These are phyloP conservation scores for Siderastrea radians DNA, from an alignment of 92 coral and sea anemone species.

Conservation along the genomic window DNA sequence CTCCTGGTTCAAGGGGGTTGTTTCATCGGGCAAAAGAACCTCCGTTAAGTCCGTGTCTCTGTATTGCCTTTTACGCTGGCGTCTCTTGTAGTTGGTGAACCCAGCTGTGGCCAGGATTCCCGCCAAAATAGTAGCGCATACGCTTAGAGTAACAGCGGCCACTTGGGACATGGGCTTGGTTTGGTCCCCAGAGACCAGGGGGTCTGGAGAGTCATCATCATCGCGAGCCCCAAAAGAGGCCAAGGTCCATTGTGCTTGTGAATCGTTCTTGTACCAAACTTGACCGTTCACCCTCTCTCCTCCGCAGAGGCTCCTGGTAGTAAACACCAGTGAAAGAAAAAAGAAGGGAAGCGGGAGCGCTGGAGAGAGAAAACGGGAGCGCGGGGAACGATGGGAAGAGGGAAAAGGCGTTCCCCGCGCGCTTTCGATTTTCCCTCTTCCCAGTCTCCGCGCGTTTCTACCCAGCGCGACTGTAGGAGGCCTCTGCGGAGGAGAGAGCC, in stretches of 20 bases:
- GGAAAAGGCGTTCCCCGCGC: too few relatives aligned
- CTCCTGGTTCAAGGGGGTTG: slow-evolving; percentile 40
- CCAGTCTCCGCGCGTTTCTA: too few relatives aligned
- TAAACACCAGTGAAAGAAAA: too few relatives aligned
- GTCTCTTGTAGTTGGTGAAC: slow-evolving; percentile 60
- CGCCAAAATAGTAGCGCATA: slow-evolving; percentile 63
- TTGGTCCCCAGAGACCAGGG: slow-evolving; percentile 26
- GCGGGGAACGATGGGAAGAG: too few relatives aligned
- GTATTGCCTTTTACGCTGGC: slow-evolving; percentile 28
- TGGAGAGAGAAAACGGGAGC: too few relatives aligned
- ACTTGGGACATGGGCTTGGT: slow-evolving; percentile 54
- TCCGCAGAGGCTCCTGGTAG: too few relatives aligned
- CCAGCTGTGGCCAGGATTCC: slow-evolving; percentile 69
- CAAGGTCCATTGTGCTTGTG: slow-evolving; percentile 66
- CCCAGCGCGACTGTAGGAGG: too few relatives aligned
- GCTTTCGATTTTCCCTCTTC: too few relatives aligned
- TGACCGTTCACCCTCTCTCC: slow-evolving; percentile 57
- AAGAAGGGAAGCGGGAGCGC: too few relatives aligned
- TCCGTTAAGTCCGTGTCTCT: slow-evolving; percentile 35
- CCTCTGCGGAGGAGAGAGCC: too few relatives aligned
- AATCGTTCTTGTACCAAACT: slow-evolving; percentile 71
- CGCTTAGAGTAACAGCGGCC: slow-evolving; percentile 81
- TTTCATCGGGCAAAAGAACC: slow-evolving; percentile 50
- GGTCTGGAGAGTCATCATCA: slow-evolving; percentile 15
- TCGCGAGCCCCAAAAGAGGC: slow-evolving; percentile 55